phyloP scores from a whole-genome alignment of 2,113 vertebrate species.

The Piprites chloris region DNA sequence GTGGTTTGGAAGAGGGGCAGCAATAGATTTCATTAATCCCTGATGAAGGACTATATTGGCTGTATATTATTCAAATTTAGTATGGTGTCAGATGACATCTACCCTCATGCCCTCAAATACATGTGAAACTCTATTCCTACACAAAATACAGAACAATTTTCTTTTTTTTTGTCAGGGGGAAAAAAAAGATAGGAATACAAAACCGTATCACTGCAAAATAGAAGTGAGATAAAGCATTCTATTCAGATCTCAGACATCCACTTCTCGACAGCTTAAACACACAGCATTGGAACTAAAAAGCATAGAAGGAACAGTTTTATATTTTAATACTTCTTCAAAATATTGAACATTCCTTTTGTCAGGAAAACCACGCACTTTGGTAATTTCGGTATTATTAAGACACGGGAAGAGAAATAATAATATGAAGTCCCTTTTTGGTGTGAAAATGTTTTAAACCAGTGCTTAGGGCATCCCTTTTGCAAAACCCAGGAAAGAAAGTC shows the following conservation, averaged over 20 bases:
- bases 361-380: neutral
- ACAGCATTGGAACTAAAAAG: neutral
- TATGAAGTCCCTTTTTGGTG: neutral
- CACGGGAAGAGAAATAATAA: neutral
- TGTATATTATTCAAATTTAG: neutral
- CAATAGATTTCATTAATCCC: neutral
- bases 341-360: neutral
- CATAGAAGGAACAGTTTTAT: neutral
- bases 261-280: neutral
- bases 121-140: neutral
- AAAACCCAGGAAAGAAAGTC: neutral
- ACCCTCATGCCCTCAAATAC: neutral
- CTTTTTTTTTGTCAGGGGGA: neutral
- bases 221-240: neutral
- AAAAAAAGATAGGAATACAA: neutral
- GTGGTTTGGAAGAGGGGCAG: neutral
- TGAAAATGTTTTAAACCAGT: neutral
- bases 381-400: neutral
- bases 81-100: rapidly evolving
- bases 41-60: neutral
- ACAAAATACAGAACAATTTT: neutral
- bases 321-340: neutral
- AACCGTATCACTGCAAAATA: neutral
- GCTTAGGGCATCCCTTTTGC: neutral
- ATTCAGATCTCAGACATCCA: neutral